Evolutionary conservation across 2,797 vertebrate genomes (phyloP).

Genomic region (Agapornis canus): DNA sequence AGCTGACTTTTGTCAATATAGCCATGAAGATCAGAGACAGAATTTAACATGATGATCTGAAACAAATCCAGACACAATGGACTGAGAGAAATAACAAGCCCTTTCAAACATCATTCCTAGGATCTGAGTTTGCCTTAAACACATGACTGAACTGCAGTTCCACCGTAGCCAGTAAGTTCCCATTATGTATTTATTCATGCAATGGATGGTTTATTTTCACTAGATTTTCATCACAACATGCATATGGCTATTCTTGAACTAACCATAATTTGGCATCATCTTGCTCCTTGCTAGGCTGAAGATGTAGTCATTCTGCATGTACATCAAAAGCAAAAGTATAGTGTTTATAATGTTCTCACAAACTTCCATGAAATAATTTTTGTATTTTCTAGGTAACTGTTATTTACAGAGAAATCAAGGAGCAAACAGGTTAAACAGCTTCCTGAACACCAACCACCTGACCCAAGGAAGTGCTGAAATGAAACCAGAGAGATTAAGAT

Average conservation of each 20-base stretch:
- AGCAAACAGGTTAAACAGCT: not conserved
- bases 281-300: not conserved
- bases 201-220: not conserved
- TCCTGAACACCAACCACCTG: not conserved
- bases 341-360: not conserved
- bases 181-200: not conserved
- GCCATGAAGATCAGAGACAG: constrained; percentile 88
- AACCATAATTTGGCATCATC: not conserved
- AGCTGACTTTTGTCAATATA: constrained; percentile 92
- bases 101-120: not conserved
- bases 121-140: not conserved
- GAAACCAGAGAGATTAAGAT: not conserved
- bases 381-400: not conserved
- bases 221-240: not conserved
- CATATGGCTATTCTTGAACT: not conserved
- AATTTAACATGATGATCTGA: constrained; percentile 94
- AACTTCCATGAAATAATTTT: not conserved
- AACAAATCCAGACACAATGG: not conserved
- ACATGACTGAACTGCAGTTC: not conserved
- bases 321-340: not conserved
- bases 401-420: not conserved
- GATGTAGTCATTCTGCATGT: not conserved
- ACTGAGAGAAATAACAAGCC: not conserved
- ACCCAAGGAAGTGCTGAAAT: not conserved
- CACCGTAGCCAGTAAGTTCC: not conserved